Conservation (phyloP, 2,113 vertebrate genomes). For the Fukomys damarensis region DNA sequence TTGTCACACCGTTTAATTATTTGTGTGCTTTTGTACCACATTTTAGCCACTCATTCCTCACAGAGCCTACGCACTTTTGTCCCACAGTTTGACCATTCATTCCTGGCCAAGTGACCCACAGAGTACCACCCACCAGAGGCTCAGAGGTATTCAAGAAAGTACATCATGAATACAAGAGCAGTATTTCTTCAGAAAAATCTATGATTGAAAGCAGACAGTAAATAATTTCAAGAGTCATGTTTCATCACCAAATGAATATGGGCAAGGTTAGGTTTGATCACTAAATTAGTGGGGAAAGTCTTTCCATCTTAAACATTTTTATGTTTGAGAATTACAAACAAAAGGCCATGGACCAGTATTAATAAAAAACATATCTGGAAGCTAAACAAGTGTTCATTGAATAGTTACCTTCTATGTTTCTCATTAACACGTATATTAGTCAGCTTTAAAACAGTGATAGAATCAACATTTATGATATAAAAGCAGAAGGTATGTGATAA, state of each 20-base stretch:
- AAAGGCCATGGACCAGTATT: background rate
- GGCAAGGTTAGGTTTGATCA: background rate
- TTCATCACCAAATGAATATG: background rate
- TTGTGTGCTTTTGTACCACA: background rate
- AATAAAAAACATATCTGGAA: background rate
- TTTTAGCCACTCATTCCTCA: background rate
- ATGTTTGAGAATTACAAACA: background rate
- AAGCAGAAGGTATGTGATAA: background rate
- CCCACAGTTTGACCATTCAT: background rate
- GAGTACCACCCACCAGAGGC: background rate
- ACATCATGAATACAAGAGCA: background rate
- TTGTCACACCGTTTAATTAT: background rate
- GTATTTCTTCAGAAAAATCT: background rate
- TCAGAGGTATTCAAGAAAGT: background rate
- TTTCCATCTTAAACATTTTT: background rate
- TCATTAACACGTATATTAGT: background rate
- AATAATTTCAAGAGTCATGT: background rate
- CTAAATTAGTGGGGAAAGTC: background rate
- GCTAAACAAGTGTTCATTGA: background rate
- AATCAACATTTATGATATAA: conserved; percentile 13
- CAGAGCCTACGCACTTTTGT: background rate
- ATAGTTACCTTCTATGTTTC: background rate
- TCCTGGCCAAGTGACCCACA: background rate
- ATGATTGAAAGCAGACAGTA: background rate
- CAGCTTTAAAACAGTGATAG: background rate